Conservation (phyloP, 2,797 vertebrate genomes). For the Okamejei kenojei region DNA sequence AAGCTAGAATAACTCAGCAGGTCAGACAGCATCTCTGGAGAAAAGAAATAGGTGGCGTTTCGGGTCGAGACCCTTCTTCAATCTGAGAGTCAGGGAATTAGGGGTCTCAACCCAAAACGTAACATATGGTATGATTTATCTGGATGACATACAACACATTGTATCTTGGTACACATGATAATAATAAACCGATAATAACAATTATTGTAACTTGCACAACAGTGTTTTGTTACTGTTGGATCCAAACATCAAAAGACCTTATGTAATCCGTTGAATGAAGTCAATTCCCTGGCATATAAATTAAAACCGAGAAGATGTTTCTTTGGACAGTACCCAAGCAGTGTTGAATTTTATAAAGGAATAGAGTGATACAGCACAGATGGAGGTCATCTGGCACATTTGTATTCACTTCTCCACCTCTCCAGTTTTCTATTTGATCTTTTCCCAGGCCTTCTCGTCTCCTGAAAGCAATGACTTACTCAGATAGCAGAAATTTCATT, state of each 20-base stretch:
- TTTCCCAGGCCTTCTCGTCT: not conserved
- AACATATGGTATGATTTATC: too few species aligned
- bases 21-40: too few species aligned
- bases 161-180: too few species aligned
- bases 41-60: too few species aligned
- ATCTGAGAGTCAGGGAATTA: too few species aligned
- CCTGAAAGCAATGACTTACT: not conserved
- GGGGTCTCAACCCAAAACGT: too few species aligned
- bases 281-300: not conserved
- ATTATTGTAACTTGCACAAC: not conserved
- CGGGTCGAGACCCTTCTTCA: too few species aligned
- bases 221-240: not conserved
- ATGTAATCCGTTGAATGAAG: not conserved
- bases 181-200: too few species aligned
- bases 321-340: not conserved
- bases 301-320: not conserved
- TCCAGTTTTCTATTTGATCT: constrained; percentile 19
- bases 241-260: not conserved
- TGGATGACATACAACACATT: too few species aligned
- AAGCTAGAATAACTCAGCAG: too few species aligned
- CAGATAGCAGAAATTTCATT: not conserved
- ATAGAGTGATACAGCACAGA: not conserved
- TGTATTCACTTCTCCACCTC: not conserved
- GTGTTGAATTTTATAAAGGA: not conserved
- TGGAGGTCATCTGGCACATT: not conserved